Conservation (phyloP, 1,140 invertebrate species). For the Drosophila prosaltans region DNA sequence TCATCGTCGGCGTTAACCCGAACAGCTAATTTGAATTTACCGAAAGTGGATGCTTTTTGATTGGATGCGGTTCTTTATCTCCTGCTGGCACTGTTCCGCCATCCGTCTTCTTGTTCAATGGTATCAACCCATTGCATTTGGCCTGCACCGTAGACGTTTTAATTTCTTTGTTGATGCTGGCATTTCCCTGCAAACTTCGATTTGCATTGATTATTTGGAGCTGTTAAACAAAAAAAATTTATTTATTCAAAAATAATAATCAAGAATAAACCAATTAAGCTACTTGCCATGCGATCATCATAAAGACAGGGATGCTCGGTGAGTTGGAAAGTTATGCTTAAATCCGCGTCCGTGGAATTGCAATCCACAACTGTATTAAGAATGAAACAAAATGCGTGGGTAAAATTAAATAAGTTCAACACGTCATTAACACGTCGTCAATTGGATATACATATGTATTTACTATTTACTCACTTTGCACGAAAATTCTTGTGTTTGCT, state of each 20-base stretch:
- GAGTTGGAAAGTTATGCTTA: slow-evolving; percentile 60
- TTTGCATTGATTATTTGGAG: slow-evolving; percentile 40
- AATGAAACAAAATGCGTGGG: background rate
- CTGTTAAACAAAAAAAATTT: slow-evolving; percentile 16
- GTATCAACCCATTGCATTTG: slow-evolving; percentile 57
- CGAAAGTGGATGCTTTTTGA: slow-evolving; percentile 61
- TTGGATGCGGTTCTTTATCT: slow-evolving; percentile 24
- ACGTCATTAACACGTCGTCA: slow-evolving; percentile 35
- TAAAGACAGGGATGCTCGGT: slow-evolving; percentile 64
- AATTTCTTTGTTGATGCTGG: slow-evolving; percentile 42
- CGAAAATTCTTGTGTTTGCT: slow-evolving; percentile 66
- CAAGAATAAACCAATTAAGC: too few relatives aligned
- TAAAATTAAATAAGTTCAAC: slow-evolving; percentile 31
- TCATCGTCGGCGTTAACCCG: background rate
- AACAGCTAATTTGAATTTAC: slow-evolving; percentile 43
- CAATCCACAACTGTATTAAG: slow-evolving; percentile 48
- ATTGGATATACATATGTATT: background rate
- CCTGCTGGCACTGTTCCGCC: background rate
- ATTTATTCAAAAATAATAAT: too few relatives aligned
- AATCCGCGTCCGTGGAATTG: slow-evolving; percentile 37
- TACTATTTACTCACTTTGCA: slow-evolving; percentile 61
- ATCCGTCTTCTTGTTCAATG: slow-evolving; percentile 21
- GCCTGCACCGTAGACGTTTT: slow-evolving; percentile 1
- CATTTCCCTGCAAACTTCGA: slow-evolving; percentile 34
- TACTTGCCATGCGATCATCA: slow-evolving; percentile 49